phyloP scores from a whole-genome alignment of 2,888 invertebrate species.

The Cryptocheilus praepositus region DNA sequence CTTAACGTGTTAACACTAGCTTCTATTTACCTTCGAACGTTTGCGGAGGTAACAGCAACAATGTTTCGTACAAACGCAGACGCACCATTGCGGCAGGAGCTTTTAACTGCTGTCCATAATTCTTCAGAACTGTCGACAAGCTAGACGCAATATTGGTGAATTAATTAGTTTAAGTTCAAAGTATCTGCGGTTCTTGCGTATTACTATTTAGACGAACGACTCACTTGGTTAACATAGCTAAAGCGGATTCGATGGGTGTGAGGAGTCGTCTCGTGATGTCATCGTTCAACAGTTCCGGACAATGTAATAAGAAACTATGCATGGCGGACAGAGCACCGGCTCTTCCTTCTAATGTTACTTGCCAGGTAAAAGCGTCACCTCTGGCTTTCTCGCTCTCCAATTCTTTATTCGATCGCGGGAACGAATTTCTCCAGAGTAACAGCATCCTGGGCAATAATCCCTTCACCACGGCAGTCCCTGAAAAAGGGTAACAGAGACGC shows the following conservation, averaged over 20 bases:
- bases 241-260: conserved; percentile 94
- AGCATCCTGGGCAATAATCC: conserved; percentile 95
- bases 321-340: conserved; percentile 97
- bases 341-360: conserved; percentile 96
- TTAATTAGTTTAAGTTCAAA: conserved; percentile 4
- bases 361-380: conserved; percentile 99
- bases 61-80: conserved; percentile 92
- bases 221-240: conserved; percentile 95
- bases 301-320: conserved; percentile 93
- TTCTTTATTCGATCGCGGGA: conserved; percentile 97
- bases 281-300: conserved; percentile 92
- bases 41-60: conserved; percentile 85
- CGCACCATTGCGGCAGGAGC: conserved; percentile 96
- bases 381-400: conserved; percentile 97
- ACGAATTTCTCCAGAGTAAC: conserved; percentile 97
- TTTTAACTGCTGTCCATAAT: conserved; percentile 93
- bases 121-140: conserved; percentile 88
- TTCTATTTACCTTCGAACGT: conserved; percentile 82
- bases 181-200: background rate
- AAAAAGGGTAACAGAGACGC: background rate
- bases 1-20: conserved; percentile 4
- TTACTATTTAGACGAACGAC: conserved; percentile 9
- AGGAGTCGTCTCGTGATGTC: conserved; percentile 93
- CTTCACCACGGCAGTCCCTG: conserved; percentile 93
- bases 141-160: conserved; percentile 74